Evolutionary conservation across 2,113 vertebrate species (phyloP), one percentile per base, ranked within the genome.

Genomic region (Oostethus manadensis): DNA sequence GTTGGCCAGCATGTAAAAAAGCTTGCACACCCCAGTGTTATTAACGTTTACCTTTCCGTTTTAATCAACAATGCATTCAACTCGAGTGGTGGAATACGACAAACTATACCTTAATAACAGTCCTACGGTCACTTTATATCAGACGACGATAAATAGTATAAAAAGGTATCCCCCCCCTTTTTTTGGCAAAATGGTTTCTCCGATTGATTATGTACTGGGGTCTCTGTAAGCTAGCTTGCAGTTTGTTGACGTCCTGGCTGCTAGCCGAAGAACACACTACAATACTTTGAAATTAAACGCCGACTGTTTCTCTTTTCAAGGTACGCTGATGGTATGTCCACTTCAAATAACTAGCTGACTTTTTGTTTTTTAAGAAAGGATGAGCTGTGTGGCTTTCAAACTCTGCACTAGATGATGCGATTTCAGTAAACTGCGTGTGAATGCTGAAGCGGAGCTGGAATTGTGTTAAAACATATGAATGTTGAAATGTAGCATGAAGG

Each of bases 1-100:
- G 71, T 78, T 59, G 76, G 72, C 76, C 83, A 74, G 38, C 13
- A 17, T 48, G 1, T 33, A 47, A 14, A 10, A 80, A 16, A 22
- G 45, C 9, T 22, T 40, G 62, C 6, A 17, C 50, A 10, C 8
- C 3, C 15, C 17, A 16, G 8, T 16, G 1, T 7, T 22, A 49
- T 21, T 54, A 10, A 35, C n/a, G 1, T 51, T 54, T 18, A 6
- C 0, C 29, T 6, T 18, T 17, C 33, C 6, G 18, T 10, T 8
- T 35, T 42, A 0, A 15, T 54, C 1, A 21, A 40, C 35, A 35
- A 11, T 14, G 1, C 20, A 8, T 55, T 55, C 2, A 13, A 55
- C n/a, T 35, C 40, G 8, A 40, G 18, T 55, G 51, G 33, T 38
- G 33, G 10, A 3, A 35, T 35, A 10, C 1, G 29, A 26, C 42